Conservation (phyloP, 2,888 invertebrate genomes). For the Shargacucullia verbasci region DNA sequence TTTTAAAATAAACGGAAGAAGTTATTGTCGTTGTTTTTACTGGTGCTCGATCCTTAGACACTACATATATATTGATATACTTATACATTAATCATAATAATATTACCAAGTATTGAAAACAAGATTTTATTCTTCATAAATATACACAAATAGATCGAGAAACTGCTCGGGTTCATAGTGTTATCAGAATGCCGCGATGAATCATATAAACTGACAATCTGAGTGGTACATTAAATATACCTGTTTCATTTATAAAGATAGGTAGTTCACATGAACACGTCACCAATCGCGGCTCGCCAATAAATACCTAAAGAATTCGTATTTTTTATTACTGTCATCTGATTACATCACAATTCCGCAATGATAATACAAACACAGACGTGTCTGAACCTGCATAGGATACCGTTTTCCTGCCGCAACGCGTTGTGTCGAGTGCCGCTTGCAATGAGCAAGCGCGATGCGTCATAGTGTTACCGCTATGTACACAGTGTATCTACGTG, state of each 20-base stretch:
- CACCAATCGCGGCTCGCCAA: constrained; percentile 11
- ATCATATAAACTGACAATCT: neutral
- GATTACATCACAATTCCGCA: constrained; percentile 47
- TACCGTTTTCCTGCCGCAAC: constrained; percentile 46
- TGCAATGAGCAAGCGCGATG: constrained; percentile 26
- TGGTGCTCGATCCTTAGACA: too few relatives aligned
- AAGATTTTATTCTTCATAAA: neutral
- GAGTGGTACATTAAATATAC: neutral
- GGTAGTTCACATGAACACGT: constrained; percentile 5
- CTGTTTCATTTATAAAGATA: too few relatives aligned
- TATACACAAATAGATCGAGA: constrained; percentile 5
- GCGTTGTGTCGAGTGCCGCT: constrained; percentile 19
- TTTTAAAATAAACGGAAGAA: too few relatives aligned
- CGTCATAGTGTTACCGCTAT: constrained; percentile 28
- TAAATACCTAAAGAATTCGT: constrained; percentile 29
- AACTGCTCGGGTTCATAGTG: constrained; percentile 27
- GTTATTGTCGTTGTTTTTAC: too few relatives aligned
- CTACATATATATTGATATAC: too few relatives aligned
- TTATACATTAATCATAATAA: too few relatives aligned
- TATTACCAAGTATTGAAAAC: too few relatives aligned
- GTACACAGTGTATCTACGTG: constrained; percentile 41
- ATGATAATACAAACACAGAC: constrained; percentile 50
- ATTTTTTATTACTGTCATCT: constrained; percentile 19
- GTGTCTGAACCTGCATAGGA: constrained; percentile 59
- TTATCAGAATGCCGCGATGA: constrained; percentile 20